Conservation (phyloP, 2,888 invertebrate species). For the Parnassius mnemosyne region DNA sequence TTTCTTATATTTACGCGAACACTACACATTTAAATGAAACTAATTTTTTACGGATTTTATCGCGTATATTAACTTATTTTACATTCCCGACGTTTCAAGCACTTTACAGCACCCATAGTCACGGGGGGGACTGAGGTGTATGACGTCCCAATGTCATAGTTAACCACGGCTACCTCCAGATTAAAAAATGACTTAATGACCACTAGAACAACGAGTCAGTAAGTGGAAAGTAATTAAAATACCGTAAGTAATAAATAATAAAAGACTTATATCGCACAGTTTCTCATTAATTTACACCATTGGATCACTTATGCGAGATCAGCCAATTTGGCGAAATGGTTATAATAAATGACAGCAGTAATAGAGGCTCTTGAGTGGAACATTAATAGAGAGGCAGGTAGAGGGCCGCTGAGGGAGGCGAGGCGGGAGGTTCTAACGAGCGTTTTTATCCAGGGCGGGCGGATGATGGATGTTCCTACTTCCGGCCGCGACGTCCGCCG, state of each 20-base stretch:
- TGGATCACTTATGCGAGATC: constrained; percentile 53
- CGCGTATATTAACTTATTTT: too few relatives aligned
- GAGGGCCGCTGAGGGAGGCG: constrained; percentile 45
- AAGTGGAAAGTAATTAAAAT: too few relatives aligned
- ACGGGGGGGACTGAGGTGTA: too few relatives aligned
- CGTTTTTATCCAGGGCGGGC: constrained; percentile 78
- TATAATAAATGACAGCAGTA: constrained; percentile 79
- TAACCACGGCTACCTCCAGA: too few relatives aligned
- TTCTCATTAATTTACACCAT: constrained; percentile 42
- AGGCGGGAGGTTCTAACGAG: constrained; percentile 64
- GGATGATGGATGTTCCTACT: constrained; percentile 77
- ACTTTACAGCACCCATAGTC: too few relatives aligned
- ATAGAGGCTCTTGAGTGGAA: constrained; percentile 77
- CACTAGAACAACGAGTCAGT: too few relatives aligned
- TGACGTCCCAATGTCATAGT: too few relatives aligned
- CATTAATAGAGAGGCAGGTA: constrained; percentile 78
- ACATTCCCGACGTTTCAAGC: too few relatives aligned
- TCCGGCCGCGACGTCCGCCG: constrained; percentile 72
- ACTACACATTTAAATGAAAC: too few relatives aligned
- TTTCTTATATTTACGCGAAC: too few relatives aligned
- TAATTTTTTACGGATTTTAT: too few relatives aligned
- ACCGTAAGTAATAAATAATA: neutral
- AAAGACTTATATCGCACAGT: constrained; percentile 12
- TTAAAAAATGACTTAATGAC: too few relatives aligned
- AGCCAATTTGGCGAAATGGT: constrained; percentile 78